Evolutionary conservation across 2,797 vertebrate species (phyloP).

Genomic region (Kryptolebias ocellatus): DNA sequence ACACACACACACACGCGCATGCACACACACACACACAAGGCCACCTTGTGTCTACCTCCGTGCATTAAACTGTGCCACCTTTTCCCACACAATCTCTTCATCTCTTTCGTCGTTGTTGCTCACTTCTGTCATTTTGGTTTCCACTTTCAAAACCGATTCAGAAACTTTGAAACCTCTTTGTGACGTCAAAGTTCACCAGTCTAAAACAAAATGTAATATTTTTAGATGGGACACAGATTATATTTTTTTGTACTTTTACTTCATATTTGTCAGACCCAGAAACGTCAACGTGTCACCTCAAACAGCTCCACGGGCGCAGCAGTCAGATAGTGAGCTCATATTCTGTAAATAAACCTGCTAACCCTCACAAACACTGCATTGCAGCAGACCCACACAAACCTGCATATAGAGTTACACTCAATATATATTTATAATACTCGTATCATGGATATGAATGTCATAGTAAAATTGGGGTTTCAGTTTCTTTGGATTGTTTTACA

Average conservation of each 20-base stretch:
- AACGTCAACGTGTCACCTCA: slow-evolving; percentile 12
- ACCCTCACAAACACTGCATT: slow-evolving; percentile 1
- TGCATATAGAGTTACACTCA: neutral
- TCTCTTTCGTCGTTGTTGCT: neutral
- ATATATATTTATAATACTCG: neutral
- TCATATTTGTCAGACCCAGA: slow-evolving; percentile 12
- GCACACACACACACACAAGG: neutral
- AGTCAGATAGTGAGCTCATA: slow-evolving; percentile 31
- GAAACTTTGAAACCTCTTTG: neutral
- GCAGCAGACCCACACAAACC: slow-evolving; percentile 18
- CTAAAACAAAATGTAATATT: neutral
- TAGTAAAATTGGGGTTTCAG: neutral
- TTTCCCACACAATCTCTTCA: slow-evolving; percentile 4
- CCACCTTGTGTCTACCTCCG: slow-evolving; percentile 14
- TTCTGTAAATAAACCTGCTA: slow-evolving; percentile 37
- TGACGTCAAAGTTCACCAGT: neutral
- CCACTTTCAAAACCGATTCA: neutral
- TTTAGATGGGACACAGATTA: neutral
- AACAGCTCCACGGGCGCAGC: slow-evolving; percentile 5
- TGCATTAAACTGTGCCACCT: slow-evolving; percentile 18
- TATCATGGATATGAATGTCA: neutral
- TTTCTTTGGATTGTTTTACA: neutral
- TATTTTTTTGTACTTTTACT: neutral
- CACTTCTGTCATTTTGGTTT: neutral
- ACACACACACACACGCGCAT: neutral